Evolutionary conservation across 2,888 invertebrate genomes (phyloP).

Genomic region (Galerucella calmariensis): DNA sequence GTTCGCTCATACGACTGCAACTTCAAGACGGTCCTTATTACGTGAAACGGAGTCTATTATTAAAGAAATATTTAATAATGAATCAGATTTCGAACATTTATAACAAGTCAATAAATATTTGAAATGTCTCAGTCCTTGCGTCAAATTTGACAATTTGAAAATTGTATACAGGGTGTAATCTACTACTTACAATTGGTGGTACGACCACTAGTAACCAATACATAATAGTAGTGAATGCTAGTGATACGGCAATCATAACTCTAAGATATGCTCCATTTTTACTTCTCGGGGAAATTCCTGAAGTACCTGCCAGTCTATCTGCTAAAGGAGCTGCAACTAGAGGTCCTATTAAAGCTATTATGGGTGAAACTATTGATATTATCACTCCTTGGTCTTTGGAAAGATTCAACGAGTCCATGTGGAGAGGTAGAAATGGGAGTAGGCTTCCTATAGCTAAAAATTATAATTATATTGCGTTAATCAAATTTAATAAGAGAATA

Average conservation of each 20-base stretch:
- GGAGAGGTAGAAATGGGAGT: slow-evolving; percentile 83
- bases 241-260: slow-evolving; percentile 74
- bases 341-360: slow-evolving; percentile 83
- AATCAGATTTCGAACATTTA: no score
- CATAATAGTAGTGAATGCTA: slow-evolving; percentile 76
- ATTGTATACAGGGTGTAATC: no score
- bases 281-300: slow-evolving; percentile 58
- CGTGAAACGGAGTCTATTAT: no score
- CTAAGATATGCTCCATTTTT: slow-evolving; percentile 74
- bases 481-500: background rate
- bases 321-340: slow-evolving; percentile 81
- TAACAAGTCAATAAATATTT: no score
- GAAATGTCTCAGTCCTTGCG: no score
- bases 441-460: slow-evolving; percentile 82
- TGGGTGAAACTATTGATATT: slow-evolving; percentile 83
- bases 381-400: slow-evolving; percentile 79
- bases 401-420: slow-evolving; percentile 80
- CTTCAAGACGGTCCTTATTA: no score
- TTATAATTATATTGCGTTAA: slow-evolving; percentile 20
- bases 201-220: slow-evolving; percentile 76
- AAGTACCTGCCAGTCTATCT: slow-evolving; percentile 73
- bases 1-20: no score
- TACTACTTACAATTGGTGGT: slow-evolving; percentile 71
- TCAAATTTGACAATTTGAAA: no score
- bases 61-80: no score